A percentile compares a stretch with the other conserved stretches of the same genome.
These are phyloP conservation scores for Himantopus leucocephalus DNA, from an alignment of 2,113 vertebrate species.

Conservation along the genomic window DNA sequence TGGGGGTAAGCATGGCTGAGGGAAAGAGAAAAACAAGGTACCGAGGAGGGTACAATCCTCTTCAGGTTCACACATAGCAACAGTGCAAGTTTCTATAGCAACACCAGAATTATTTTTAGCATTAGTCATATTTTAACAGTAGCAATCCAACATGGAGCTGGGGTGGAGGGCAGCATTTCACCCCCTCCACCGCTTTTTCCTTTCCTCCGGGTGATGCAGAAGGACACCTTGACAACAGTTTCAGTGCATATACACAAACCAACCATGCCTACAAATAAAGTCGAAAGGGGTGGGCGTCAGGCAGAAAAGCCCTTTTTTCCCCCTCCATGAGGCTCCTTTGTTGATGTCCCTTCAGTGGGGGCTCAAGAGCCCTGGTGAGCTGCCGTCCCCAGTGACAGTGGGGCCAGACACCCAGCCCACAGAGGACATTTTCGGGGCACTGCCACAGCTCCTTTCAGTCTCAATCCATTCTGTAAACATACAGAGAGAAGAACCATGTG, in stretches of 20 bases:
- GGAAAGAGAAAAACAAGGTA: conserved; percentile 73
- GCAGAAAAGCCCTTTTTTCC: background rate
- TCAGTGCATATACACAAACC: background rate
- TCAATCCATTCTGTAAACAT: background rate
- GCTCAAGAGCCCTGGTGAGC: background rate
- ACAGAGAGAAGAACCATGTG: rapidly evolving
- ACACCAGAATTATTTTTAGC: conserved; percentile 81
- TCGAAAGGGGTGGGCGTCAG: rapidly evolving
- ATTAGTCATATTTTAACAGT: conserved; percentile 70
- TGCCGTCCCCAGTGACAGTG: background rate
- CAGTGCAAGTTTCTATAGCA: conserved; percentile 79
- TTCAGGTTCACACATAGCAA: conserved; percentile 77
- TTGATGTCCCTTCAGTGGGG: background rate
- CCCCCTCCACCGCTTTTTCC: background rate
- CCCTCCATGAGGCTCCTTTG: background rate
- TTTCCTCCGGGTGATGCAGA: background rate
- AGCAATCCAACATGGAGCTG: conserved; percentile 64
- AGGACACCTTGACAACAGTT: background rate
- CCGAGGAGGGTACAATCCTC: conserved; percentile 64
- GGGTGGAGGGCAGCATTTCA: conserved; percentile 21
- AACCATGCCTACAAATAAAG: background rate
- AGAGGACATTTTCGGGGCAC: background rate
- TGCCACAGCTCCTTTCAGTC: background rate
- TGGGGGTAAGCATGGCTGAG: background rate
- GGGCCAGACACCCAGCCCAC: background rate